Evolutionary conservation across 2,888 invertebrate species (phyloP), one percentile per base, ranked within the genome.

Genomic region (Zeuzera pyrina): DNA sequence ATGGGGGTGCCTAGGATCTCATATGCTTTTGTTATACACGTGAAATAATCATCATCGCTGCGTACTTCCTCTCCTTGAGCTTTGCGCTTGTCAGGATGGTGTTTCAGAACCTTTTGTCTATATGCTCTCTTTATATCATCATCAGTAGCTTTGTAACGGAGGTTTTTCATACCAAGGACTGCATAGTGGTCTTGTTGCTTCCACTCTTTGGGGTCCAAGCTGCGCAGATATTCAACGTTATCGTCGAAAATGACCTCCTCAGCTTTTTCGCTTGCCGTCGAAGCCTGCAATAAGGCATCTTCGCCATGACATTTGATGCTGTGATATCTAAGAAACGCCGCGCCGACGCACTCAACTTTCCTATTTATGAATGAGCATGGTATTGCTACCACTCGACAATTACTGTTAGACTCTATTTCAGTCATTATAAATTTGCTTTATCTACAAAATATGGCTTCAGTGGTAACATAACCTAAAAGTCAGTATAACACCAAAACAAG

Each of bases 31-130:
- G 98, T 98, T 49, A 99, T 99, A 67, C 98, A 98, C 0, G 97
- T 96, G 71, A 98, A 99, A 73, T 98, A 98, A 78, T 98, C 98
- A 55, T 96, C 94, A 50, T 97, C 97, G 2, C 91, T 88, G 40
- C 91, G 88, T 19, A 95, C 88, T 45, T 94, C 93, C 69, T 96
- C 94, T 2, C 96, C 96, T 58, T 90, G 87, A 3, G 92, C 93
- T 85, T 94, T 93, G 51, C 98, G 89, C 72, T 99, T 99, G 68
- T 99, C 99, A 0, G 99, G 99, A 81, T 99, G 99, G 68, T 99
- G 98, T 55, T 91, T 91, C 31, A 99, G 83, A 15, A 83, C 83
- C 40, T 83, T 83, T 46, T 83, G 91, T 41, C 92, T 87, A 88
- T 97, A 98, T 13, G 97, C 96, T 57, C 91, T 90, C 69, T 96